phyloP scores from a whole-genome alignment of 2,113 vertebrate genomes.

The Dasypus novemcinctus region DNA sequence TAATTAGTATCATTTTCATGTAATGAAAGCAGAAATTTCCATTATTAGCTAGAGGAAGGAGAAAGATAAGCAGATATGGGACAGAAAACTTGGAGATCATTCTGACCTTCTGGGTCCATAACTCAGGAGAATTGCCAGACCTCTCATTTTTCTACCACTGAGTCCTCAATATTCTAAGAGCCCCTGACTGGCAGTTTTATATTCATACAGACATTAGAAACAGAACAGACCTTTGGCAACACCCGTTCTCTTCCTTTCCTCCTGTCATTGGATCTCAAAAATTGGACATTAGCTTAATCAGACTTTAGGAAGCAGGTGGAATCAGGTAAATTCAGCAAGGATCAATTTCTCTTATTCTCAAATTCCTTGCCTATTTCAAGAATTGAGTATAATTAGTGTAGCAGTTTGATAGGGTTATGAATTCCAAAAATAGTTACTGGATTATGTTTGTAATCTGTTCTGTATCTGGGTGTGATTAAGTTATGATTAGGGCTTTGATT shows the following conservation, averaged over 20 bases:
- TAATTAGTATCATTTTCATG: background rate
- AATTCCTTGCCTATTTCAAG: background rate
- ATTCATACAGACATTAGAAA: background rate
- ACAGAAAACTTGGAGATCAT: slow-evolving; percentile 1
- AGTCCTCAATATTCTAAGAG: background rate
- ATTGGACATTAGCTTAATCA: background rate
- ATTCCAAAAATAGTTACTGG: too few relatives aligned
- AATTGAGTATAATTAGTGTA: background rate
- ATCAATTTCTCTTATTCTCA: background rate
- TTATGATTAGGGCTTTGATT: too few relatives aligned
- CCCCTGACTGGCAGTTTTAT: background rate
- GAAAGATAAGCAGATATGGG: background rate
- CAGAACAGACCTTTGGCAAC: background rate
- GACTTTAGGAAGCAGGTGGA: background rate
- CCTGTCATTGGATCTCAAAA: background rate
- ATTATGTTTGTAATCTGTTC: too few relatives aligned
- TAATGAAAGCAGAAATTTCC: slow-evolving; percentile 35
- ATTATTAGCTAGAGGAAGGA: background rate
- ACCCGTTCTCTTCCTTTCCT: background rate
- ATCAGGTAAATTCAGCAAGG: background rate
- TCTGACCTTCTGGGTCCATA: background rate
- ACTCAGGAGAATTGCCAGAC: background rate
- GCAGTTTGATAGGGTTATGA: too few relatives aligned
- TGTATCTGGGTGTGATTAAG: too few relatives aligned
- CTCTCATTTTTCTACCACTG: background rate